Evolutionary conservation across 35 echinoderm and acorn worm species (phyloP), one percentile per base, ranked within the genome.

Genomic region (Eucidaris tribuloides): DNA sequence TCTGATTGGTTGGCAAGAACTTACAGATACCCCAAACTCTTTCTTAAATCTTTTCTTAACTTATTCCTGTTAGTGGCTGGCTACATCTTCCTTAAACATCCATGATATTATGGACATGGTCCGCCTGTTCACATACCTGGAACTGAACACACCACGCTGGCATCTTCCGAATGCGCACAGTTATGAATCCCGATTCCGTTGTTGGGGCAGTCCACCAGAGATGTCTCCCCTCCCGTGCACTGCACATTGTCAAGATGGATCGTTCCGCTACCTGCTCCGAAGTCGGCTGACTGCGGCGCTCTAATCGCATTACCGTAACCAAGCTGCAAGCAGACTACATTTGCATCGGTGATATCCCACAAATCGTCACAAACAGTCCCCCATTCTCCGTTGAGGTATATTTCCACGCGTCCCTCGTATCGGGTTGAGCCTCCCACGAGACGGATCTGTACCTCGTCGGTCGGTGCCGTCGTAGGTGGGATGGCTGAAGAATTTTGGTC

Each of bases 141-240:
- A 9, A 11, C 9, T 9, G 59, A 33, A 33, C 87, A 89, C 1
- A 56, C 35, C 28, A 89, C 64, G 5, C 42, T 61, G 42, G 55
- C 79, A 76, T 89, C 87, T 74, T 89, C 87, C 28, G 31, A 82
- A 74, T 89, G 87, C 0, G 5, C 43, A 43, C 87, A 89, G 48
- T 89, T 89, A 34, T 83, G 38, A 4, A 58, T 52, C 2, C 79
- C 78, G 33, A 77, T 38, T 56, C 79, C 79, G 11, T 20, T 36
- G 52, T 89, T 77, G 1, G 3, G 9, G 54, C 87, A 89, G 18
- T 74, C 63, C 7, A 13, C 30, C 11, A 89, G 48, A 15, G 13
- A 22, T 3, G 31, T 52, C 45, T 89, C 87, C 18, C 22, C 43
- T 18, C 87, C 87, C 14, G 14, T 36, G 49, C 87, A 89, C 28